These are phyloP conservation scores for Caenorhabditis macrosperma DNA, from an alignment of 2,888 invertebrate genomes.

Conservation along the genomic window DNA sequence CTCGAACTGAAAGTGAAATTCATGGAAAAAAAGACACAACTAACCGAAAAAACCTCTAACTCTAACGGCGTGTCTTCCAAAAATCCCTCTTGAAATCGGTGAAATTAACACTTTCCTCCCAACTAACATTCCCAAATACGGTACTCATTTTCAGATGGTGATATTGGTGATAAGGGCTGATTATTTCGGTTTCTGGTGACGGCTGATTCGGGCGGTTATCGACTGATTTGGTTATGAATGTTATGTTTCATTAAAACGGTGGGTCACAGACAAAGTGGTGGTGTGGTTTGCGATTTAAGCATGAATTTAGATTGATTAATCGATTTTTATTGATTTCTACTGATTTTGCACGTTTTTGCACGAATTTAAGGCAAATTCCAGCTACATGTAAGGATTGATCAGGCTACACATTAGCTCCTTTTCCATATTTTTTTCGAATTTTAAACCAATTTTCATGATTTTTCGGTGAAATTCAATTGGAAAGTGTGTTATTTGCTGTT, in stretches of 20 bases:
- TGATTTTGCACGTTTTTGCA: too few species aligned
- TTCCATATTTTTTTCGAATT: too few species aligned
- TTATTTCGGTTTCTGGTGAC: too few species aligned
- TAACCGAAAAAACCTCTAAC: slow-evolving; percentile 25
- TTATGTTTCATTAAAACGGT: slow-evolving; percentile 20
- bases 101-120: neutral
- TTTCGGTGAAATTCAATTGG: too few species aligned
- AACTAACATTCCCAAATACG: neutral
- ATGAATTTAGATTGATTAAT: neutral
- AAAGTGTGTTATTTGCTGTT: slow-evolving; percentile 4
- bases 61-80: slow-evolving; percentile 14
- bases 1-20: neutral
- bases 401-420: too few species aligned
- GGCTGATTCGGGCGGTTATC: slow-evolving; percentile 3
- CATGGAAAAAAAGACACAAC: slow-evolving; percentile 33
- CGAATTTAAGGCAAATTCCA: too few species aligned
- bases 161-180: neutral
- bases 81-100: neutral
- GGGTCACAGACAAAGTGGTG: slow-evolving; percentile 18
- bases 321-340: neutral
- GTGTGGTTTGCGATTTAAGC: slow-evolving; percentile 3
- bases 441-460: too few species aligned
- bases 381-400: too few species aligned
- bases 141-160: slow-evolving; percentile 4
- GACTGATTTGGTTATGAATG: slow-evolving; percentile 6